Evolutionary conservation across 2,888 invertebrate species (phyloP).

Genomic region (Theristus sp.): DNA sequence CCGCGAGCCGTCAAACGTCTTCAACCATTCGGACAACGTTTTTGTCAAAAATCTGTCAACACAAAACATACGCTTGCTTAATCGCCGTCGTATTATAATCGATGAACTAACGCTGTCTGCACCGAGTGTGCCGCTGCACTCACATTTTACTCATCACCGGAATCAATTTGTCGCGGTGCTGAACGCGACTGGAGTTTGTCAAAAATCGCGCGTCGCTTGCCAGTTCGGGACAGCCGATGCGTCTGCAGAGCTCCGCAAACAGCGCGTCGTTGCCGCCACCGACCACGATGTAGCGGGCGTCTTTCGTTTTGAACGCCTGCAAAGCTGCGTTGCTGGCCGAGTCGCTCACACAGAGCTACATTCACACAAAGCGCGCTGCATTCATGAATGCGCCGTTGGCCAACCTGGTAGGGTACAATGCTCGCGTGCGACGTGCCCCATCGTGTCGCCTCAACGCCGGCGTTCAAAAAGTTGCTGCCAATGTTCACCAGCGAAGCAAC

Average conservation of each 20-base stretch:
- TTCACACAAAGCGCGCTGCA: not conserved
- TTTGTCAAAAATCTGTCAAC: not conserved
- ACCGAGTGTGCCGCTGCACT: not conserved
- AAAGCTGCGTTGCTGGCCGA: too few species aligned
- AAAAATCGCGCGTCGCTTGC: conserved; percentile 45
- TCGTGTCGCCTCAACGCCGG: conserved; percentile 51
- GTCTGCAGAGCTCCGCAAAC: conserved; percentile 49
- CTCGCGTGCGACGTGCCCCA: conserved; percentile 87
- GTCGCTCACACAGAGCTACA: not conserved
- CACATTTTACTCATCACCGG: conserved; percentile 23
- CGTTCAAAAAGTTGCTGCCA: conserved; percentile 71
- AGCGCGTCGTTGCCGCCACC: conserved; percentile 63
- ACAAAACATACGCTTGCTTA: not conserved
- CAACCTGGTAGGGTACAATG: conserved; percentile 71
- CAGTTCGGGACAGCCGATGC: conserved; percentile 45
- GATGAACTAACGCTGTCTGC: not conserved
- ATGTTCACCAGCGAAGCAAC: conserved; percentile 68
- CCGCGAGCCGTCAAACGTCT: not conserved
- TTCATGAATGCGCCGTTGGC: not conserved
- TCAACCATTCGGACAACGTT: not conserved
- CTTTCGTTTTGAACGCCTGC: conserved; percentile 52
- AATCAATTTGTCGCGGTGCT: conserved; percentile 51
- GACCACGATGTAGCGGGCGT: conserved; percentile 50
- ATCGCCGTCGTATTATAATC: not conserved
- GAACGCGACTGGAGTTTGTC: conserved; percentile 54